Base-by-base conservation (phyloP, 2,113 vertebrate genomes). In the Phrynocephalus versicolor region DNA sequence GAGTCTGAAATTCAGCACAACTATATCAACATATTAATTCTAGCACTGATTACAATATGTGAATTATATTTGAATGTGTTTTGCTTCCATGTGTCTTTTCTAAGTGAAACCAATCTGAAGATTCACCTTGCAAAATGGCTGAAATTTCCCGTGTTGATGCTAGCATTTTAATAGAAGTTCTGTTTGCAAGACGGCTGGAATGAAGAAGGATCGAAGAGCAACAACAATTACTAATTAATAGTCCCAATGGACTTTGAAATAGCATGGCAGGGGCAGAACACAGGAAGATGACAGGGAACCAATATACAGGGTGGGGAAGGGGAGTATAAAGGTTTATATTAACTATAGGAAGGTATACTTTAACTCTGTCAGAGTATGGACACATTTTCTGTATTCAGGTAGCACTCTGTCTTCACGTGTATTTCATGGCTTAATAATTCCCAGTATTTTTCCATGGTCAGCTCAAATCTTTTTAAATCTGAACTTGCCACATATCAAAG, bases 181-280 rank as follows among this genome's bases (percentile, higher is more conserved):
- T 16, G 14, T 19, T 19, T 78, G 8, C 13, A 55, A 78, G 35
- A 78, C n/a, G n/a, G 55, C 70, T 69, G 74, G 15, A 13, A 0
- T 15, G 10, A 35, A 2, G 64, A n/a, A 73, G 57, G 79, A 87
- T 91, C 91, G 93, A 90, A 94, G 88, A 80, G 83, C 86, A 83
- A n/a, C n/a, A n/a, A n/a, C 51, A n/a, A 91, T 19, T 33, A 73
- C 91, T 92, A 94, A 96, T 96, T 96, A 96, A 96, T 95, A 96
- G 86, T 81, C 90, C 89, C 91, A 69, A 83, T 94, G 95, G 92
- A 96, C 95, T 96, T 97, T 96, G 95, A 93, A 82, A 94, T 21
- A 33, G 74, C 95, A 95, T 91, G 90, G 96, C 94, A 97, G 96
- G 89, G 91, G 90, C 67, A 93, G 82, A 94, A 91, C 93, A 94